Percentiles rank a stretch among this genome's conserved stretches.
Evolutionary conservation across 2,797 vertebrate genomes (phyloP).

Genomic region (Mionectes olivaceus): DNA sequence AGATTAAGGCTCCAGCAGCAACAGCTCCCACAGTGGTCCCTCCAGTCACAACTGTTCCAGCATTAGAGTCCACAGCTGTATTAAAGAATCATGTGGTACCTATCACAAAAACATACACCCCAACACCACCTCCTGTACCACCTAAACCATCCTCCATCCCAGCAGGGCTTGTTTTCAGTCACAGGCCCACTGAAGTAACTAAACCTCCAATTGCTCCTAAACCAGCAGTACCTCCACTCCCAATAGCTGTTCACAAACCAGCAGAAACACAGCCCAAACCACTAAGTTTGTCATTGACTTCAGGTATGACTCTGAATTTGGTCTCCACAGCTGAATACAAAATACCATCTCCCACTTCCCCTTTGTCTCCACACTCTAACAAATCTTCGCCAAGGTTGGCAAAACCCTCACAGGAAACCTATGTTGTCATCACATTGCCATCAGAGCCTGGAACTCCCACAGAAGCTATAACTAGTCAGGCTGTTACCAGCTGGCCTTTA

Average conservation of each 20-base stretch:
- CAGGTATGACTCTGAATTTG: conserved; percentile 89
- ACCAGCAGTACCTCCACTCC: conserved; percentile 72
- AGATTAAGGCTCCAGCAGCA: conserved; percentile 78
- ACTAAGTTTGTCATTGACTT: conserved; percentile 82
- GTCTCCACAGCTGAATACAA: conserved; percentile 87
- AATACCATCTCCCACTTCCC: conserved; percentile 91
- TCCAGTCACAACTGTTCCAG: conserved; percentile 55
- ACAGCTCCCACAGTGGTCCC: conserved; percentile 37
- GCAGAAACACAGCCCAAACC: conserved; percentile 85
- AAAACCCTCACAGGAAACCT: conserved; percentile 91
- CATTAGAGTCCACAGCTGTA: conserved; percentile 34
- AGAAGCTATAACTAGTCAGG: conserved; percentile 86
- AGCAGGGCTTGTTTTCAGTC: conserved; percentile 90
- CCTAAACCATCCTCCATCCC: conserved; percentile 94
- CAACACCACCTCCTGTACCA: conserved; percentile 92
- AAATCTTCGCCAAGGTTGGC: conserved; percentile 86
- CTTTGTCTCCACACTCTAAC: conserved; percentile 89
- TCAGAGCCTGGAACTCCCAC: conserved; percentile 95
- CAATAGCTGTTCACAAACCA: conserved; percentile 65
- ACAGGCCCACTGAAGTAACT: conserved; percentile 87
- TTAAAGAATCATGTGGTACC: conserved; percentile 67
- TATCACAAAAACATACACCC: conserved; percentile 77
- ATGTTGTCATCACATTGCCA: conserved; percentile 96
- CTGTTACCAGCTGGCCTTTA: conserved; percentile 84
- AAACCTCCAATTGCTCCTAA: conserved; percentile 96